Base-by-base conservation (phyloP, 2,113 vertebrate genomes). In the Oncorhynchus clarkii region DNA sequence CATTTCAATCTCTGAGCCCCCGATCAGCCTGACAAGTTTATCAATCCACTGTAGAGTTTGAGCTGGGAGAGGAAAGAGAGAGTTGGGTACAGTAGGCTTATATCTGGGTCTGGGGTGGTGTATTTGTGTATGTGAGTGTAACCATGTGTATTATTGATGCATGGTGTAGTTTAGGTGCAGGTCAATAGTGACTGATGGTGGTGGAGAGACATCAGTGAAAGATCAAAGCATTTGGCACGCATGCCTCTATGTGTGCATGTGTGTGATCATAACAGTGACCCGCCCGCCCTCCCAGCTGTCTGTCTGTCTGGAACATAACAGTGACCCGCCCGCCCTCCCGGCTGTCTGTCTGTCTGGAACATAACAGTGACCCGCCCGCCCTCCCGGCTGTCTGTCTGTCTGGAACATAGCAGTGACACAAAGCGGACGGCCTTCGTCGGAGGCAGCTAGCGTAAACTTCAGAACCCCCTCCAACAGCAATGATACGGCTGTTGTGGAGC, bases 111-210 rank as follows among this genome's bases (percentile, higher is more conserved):
- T 62, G 59, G 18, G 20, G 20, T 18, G 20, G 12, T 60, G 57
- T 60, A 73, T 49, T 82, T 12, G 16, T 45, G 39, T 45, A 6
- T 45, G 39, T 45, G 9, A 11, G 39, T 45, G 39, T 45, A 45
- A 45, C 39, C 9, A 11, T 62, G 59, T 3, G 7, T n/a, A 20
- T 22, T 11, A 22, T 62, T 62, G 5, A 62, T 62, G 59, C 5
- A 22, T 62, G n/a, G n/a, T 24, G 13, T 45, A 62, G 59, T 62
- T 62, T 88, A 76, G 80, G 80, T 84, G 77, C 69, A 57, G n/a
- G 78, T 76, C 78, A 54, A 79, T 82, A 83, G 65, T 84, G 86
- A 88, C 73, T 86, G 88, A 88, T 80, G 80, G 77, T 71, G 62
- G 67, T 76, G 85, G 76, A 85, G 84, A 87, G 76, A 57, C 70